Evolutionary conservation across 2,113 vertebrate genomes (phyloP), one percentile per base, ranked within the genome.

Genomic region (Anoura caudifer): DNA sequence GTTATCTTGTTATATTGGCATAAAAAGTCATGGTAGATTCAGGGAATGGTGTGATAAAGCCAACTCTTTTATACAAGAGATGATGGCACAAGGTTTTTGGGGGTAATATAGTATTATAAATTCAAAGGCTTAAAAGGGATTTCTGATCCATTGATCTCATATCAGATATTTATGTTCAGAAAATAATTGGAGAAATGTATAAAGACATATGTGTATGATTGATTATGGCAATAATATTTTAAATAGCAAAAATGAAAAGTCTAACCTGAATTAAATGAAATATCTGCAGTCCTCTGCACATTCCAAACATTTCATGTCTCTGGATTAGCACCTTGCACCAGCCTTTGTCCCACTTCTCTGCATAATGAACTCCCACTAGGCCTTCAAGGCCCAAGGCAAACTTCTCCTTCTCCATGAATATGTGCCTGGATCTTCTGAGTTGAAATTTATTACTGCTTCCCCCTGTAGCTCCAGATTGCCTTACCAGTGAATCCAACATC

Each of bases 101-200:
- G 26, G 83, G 61, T 72, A 47, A 72, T 72, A 84, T 7, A 87
- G 10, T 65, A 47, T 63, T 52, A 69, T 81, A 54, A 90, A 76
- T 45, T 69, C 11, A 90, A 90, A 93, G 24, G 1, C 67, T 24
- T 52, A 80, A 67, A 69, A 52, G 28, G 10, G 19, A 8, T 90
- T 95, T 90, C 36, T 69, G 80, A 81, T 36, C 41, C 65, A 81
- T 14, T 90, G 54, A 90, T 65, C 19, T 65, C 36, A 92, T 85
- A 61, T 90, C 80, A 79, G 22, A 92, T 65, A 72, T n/a, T 88
- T 94, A 69, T 77, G 59, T 70, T 61, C 70, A 50, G n/a, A 91
- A 94, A 84, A 52, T 28, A 90, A 43, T 28, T 83, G 38, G 43
- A 89, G 47, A 96, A 81, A 82, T 67, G 22, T 43, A 52, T 61